Evolutionary conservation across 2,888 invertebrate genomes (phyloP), one percentile per base, ranked within the genome.

Genomic region (Ormyrus labotus): DNA sequence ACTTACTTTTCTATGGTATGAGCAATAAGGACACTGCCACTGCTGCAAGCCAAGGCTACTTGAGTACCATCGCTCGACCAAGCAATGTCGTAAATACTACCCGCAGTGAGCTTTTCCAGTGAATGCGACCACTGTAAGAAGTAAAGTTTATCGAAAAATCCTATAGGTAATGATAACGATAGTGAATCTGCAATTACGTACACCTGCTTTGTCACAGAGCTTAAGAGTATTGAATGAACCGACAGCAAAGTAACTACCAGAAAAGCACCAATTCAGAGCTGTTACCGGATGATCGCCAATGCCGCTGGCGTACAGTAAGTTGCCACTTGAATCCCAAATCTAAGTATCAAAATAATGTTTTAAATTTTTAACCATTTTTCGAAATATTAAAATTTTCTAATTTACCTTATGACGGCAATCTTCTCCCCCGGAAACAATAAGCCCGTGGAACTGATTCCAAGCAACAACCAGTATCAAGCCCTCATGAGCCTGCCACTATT

Each of bases 21-120:
- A 5, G 97, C 98, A 88, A 98, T 96, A 76, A 98, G 92, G 5
- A 99, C 94, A 83, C 96, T 95, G 0, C 98, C 98, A 87, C 96
- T 97, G 0, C 98, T 97, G 89, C 98, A 97, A n/a, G 97, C 98
- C 75, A 96, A 97, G 10, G 97, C 97, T 48, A 99, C 92, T 91
- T 99, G 99, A 0, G 98, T 99, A 5, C 98, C 97, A 91, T 99
- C 99, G 71, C 95, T 94, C 3, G 98, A 98, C 99, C 99, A 99
- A 4, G 96, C 94, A 68, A 99, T 92, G 83, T 94, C 94, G 89
- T 97, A 97, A 81, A 99, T 94, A 85, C 98, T 98, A 6, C 99
- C 99, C 0, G 96, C 95, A 83, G 7, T 60, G 9, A 97, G 96
- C 85, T 97, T 96, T 84, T 98, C 98, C 83, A 99, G 92, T 69